These are phyloP conservation scores for Hyposmocoma kahamanoa DNA, from an alignment of 1,140 invertebrate genomes.

Conservation along the genomic window DNA sequence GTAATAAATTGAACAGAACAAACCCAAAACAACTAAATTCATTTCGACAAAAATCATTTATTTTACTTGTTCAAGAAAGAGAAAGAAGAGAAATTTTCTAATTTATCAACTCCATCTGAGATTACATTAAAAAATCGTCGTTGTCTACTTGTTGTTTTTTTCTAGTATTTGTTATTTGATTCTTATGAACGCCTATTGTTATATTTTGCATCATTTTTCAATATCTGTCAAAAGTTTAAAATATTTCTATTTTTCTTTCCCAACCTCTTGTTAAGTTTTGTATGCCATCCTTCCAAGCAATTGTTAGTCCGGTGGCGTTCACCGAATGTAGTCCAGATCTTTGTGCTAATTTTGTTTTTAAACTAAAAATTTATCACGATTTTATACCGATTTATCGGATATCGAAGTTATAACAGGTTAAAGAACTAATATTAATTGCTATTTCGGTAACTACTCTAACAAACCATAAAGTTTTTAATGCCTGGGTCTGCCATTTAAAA, in stretches of 20 bases:
- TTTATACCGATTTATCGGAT: no score
- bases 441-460: no score
- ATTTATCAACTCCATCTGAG: background rate
- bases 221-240: background rate
- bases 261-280: background rate
- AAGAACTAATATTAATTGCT: no score
- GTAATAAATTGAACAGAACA: background rate
- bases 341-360: background rate
- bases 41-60: no score
- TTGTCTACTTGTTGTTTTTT: background rate
- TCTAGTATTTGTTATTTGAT: background rate
- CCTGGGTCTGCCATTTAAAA: no score
- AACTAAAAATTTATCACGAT: background rate
- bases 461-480: no score
- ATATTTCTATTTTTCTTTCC: background rate
- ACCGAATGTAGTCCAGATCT: background rate
- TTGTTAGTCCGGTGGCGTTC: background rate
- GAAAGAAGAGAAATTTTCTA: background rate
- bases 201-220: background rate
- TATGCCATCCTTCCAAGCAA: background rate
- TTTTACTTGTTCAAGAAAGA: background rate
- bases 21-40: background rate
- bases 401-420: no score
- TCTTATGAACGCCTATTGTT: background rate
- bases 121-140: background rate